Base-by-base conservation (phyloP, 2,888 invertebrate species). In the Papilio elwesi region DNA sequence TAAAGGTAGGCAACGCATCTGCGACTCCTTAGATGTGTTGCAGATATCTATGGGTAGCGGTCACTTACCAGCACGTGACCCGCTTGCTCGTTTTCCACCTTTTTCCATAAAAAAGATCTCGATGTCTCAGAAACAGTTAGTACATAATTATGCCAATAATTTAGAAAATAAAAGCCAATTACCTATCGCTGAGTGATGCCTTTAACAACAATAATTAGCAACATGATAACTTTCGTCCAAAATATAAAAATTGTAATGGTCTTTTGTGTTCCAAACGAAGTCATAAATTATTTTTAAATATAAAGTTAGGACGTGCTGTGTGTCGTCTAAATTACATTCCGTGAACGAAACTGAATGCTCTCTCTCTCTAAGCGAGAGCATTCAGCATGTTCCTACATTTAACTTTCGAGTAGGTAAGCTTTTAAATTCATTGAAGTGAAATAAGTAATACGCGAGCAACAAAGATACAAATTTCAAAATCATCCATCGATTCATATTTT, bases 351-450 rank as follows among this genome's bases (percentile, higher is more conserved):
- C 59, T 62, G 43, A 62, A 62, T 15, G 59, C 26, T 62, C 59
- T 15, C 59, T 38, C 59, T 62, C 43, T 43, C 59, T 62, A 43
- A 43, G n/a, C n/a, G n/a, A n/a, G n/a, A n/a, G n/a, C n/a, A n/a
- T n/a, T n/a, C n/a, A n/a, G n/a, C n/a, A 62, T 62, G 36, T 68
- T 57, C 47, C 57, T 38, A 68, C 57, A 62, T 68, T 68, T 43
- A 62, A 62, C 59, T 62, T 62, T 62, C n/a, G 9, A 43, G 43
- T 62, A 48, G 26, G 11, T 48, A 53, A 55, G 67, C 48, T 62
- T 10, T 68, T 47, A 47, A 47, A 36, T 57, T 68, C 48, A 26
- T 48, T 48, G 10, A 16, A 57, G 49, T 48, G 48, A 68, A 49
- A 48, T 57, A 57, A 57, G 36, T 68, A 48, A 48, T 57, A 43